Conservation (phyloP, 2,113 vertebrate species). For the Ameiurus melas region DNA sequence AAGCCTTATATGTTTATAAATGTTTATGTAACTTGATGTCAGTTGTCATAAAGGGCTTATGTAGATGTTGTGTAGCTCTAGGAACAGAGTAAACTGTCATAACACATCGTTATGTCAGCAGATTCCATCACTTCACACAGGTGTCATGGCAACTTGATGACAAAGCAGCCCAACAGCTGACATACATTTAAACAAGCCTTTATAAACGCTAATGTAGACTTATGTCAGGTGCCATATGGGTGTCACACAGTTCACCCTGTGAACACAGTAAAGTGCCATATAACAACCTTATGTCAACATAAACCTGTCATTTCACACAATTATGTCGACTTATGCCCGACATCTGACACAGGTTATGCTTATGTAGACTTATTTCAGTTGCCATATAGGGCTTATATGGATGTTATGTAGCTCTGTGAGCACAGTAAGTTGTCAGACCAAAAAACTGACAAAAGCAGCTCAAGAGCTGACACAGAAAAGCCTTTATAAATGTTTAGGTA, state of each 20-base stretch:
- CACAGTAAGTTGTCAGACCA: neutral
- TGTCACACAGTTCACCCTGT: neutral
- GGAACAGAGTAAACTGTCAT: neutral
- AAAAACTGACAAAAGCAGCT: neutral
- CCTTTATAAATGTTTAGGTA: neutral
- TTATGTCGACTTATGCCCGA: neutral
- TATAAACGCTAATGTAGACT: neutral
- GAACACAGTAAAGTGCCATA: neutral
- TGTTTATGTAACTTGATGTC: neutral
- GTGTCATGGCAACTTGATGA: neutral
- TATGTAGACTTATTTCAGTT: neutral
- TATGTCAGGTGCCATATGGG: neutral
- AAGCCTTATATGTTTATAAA: neutral
- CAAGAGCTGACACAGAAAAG: neutral
- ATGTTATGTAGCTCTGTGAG: neutral
- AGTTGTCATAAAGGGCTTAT: neutral
- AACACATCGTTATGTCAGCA: neutral
- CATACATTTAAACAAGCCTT: neutral
- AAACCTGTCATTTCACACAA: neutral
- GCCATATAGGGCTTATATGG: neutral
- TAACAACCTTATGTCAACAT: too few species aligned
- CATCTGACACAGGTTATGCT: neutral
- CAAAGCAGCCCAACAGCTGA: neutral
- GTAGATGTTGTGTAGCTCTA: neutral
- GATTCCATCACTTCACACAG: neutral